Evolutionary conservation across 2,113 vertebrate species (phyloP), one percentile per base, ranked within the genome.

Genomic region (Todiramphus saurophagus): DNA sequence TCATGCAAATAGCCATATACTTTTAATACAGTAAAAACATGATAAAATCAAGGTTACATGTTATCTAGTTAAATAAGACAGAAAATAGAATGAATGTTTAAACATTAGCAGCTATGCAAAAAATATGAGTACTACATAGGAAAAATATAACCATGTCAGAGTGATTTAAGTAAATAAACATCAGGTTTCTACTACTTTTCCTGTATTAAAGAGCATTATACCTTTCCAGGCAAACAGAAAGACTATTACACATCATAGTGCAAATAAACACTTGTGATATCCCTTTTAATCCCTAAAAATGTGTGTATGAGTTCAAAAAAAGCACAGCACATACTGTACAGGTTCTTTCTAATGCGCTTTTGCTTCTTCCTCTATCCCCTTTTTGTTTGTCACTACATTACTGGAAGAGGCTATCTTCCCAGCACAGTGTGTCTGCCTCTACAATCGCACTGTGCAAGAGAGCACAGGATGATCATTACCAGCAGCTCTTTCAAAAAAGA

Each of bases 51-150:
- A 41, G 33, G 28, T 87, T 93, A n/a, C 35, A 46, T 63, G 77
- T 59, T 58, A 70, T 85, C 92, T 95, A 92, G 88, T 97, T 97
- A 96, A 97, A 96, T 92, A 92, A 59, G 14, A 93, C 72, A 35
- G 31, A 78, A 92, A 31, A 92, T 7, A 94, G 13, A 48, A 50
- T 11, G 11, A 79, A 66, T 51, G 48, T 77, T 75, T 83, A 82
- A 70, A 91, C 48, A 82, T 78, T 94, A 97, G 94, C 96, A 97
- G 96, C 94, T 96, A 79, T 92, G 64, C 60, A 87, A 92, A 92
- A 92, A 90, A 87, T 83, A 74, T 70, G 51, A 77, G 9, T 97
- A 94, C 89, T 97, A 86, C 77, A 43, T 44, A 58, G 90, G 51
- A 83, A 89, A 90, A 74, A 62, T 44, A 37, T 28, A 93, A 37